Base-by-base conservation (phyloP, 1,140 invertebrate species). In the Bactericera cockerelli region DNA sequence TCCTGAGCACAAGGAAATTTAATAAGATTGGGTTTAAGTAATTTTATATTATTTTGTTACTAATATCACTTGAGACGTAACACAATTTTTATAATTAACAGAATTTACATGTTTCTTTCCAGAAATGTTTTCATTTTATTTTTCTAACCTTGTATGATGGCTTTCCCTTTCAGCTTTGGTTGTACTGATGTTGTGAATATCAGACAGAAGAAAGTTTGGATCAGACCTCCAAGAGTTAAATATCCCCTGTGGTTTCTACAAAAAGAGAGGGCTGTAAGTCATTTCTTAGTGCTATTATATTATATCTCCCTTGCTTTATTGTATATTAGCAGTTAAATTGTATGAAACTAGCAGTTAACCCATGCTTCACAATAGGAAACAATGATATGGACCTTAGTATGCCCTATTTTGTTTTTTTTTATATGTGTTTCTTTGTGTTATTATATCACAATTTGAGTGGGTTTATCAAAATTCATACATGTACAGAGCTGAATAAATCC, bases 211-310 rank as follows among this genome's bases (percentile, higher is more conserved):
- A 49, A 22, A 49, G n/a, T 19, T 49, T 49, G 42, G 42, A 49
- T 49, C 22, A 16, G 57, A 3, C 57, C 60, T 10, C 42, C 57
- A 8, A 59, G 60, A 3, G 60, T 63, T 11, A 60, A 60, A 36
- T 67, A 58, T 63, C 67, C 67, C 11, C 25, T 65, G 3, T 68
- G 67, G 67, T 64, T 61, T 59, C 59, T 67, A 10, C 64, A 64
- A 36, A 63, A 65, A 61, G 65, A 67, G 36, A 56, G 61, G 42
- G 59, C 59, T 1, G 65, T 66, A 63, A 61, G 65, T 57, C 38
- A 38, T 3, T 21, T 57, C 11, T 39, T 26, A 11, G 24, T 57
- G 2, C 31, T 38, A 16, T 11, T 55, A 21, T 22, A 21, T 2
- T 49, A 2, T 22, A 19, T 14, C n/a, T 56, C 2, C 25, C 26